These are phyloP conservation scores for Rhagoletis zephyria DNA, from an alignment of 1,140 invertebrate species.

Conservation along the genomic window DNA sequence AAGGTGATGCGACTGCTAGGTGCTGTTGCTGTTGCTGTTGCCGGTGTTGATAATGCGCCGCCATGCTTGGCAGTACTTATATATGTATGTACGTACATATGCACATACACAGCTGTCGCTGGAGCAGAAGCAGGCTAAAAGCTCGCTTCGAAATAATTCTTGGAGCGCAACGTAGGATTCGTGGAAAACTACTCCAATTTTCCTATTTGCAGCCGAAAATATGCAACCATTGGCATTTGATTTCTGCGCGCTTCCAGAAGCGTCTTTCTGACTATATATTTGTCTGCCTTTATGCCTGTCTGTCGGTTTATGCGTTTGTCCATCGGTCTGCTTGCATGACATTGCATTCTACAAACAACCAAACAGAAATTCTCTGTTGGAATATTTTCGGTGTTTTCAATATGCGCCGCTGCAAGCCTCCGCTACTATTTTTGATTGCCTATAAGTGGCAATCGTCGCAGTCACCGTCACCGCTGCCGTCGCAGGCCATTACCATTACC, in stretches of 20 bases:
- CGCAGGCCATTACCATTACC: slow-evolving; percentile 12
- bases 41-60: slow-evolving; percentile 9
- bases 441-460: not conserved
- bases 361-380: not conserved
- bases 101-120: not conserved
- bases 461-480: not conserved
- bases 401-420: slow-evolving; percentile 2
- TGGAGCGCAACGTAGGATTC: not conserved
- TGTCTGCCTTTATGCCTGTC: no score
- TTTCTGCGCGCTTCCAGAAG: not conserved
- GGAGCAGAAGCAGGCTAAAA: not conserved
- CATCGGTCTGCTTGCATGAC: no score
- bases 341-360: no score
- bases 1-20: not conserved
- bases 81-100: not conserved
- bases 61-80: not conserved
- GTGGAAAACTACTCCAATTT: slow-evolving; percentile 13
- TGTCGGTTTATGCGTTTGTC: not conserved
- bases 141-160: not conserved
- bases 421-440: not conserved
- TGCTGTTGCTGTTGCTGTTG: not conserved
- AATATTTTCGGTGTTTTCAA: not conserved
- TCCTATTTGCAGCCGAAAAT: slow-evolving; percentile 46
- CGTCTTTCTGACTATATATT: not conserved
- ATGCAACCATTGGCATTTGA: slow-evolving; percentile 39